Evolutionary conservation across 2,888 invertebrate genomes (phyloP), one percentile per base, ranked within the genome.

Genomic region (Thelaira solivaga): DNA sequence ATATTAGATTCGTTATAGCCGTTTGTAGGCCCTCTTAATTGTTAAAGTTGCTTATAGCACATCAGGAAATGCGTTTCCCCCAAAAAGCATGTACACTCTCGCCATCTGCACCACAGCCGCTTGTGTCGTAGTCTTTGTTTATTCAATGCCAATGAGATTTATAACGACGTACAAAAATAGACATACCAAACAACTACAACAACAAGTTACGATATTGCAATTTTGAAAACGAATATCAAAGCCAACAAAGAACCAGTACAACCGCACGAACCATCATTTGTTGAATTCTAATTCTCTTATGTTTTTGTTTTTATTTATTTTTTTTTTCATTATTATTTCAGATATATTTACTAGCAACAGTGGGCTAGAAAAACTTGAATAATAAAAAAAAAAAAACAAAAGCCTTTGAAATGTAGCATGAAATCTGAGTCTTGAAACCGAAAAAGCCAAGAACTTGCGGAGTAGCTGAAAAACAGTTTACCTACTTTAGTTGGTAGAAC

Each of bases 41-140:
- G n/a, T n/a, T n/a, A n/a, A n/a, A n/a, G n/a, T n/a, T 51, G 41
- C 8, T 22, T 31, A 36, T 7, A 57, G 26, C 47, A 51, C 69
- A 72, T 67, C 75, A 81, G 80, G 80, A 81, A 81, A 78, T 81
- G 80, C 80, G 80, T 81, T 80, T 72, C 49, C 74, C 59, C n/a
- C 76, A 53, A 68, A 80, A 71, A 69, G 34, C 62, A 39, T 49
- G 57, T 22, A 57, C 41, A 34, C 22, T 13, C 20, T 43, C 18
- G 51, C 47, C 59, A 31, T 64, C 31, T 26, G 8, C 22, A 18
- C 13, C 31, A 2, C n/a, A 34, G 11, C 8, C 4, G 13, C 24
- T 1, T 31, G 8, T 13, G 22, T 11, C 22, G 4, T 26, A 11
- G 7, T 49, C n/a, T 31, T 36, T 31, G 36, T 68, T 55, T 61